A percentile compares a stretch with the other conserved stretches of the same genome.
phyloP scores from a whole-genome alignment of 1,140 invertebrate genomes.

The Tetramorium parvispinum region DNA sequence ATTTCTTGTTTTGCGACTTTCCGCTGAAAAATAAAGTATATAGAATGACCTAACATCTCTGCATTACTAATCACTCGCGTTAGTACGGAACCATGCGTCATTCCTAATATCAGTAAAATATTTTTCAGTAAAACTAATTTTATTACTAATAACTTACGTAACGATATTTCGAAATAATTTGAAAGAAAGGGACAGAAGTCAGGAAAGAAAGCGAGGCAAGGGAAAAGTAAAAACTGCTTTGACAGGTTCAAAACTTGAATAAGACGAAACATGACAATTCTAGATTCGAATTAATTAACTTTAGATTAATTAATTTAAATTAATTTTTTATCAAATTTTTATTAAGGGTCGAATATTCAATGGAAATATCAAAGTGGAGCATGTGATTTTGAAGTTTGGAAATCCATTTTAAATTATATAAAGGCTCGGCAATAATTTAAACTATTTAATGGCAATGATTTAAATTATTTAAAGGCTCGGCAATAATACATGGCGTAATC shows the following conservation, averaged over 20 bases:
- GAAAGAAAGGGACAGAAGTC: neutral
- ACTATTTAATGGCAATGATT: slow-evolving; percentile 37
- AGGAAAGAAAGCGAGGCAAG: neutral
- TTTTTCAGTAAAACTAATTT: neutral
- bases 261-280: neutral
- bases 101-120: too few species aligned
- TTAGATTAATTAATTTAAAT: neutral
- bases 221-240: neutral
- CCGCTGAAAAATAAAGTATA: too few species aligned
- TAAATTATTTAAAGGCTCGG: slow-evolving; percentile 26
- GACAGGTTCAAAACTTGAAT: neutral
- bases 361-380: neutral
- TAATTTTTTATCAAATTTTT: slow-evolving; percentile 1
- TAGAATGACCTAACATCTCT: too few species aligned
- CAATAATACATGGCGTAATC: slow-evolving; percentile 21
- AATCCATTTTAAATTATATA: slow-evolving; percentile 38
- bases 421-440: slow-evolving; percentile 20
- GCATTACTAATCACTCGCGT: too few species aligned
- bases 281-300: neutral
- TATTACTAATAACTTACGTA: neutral
- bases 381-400: slow-evolving; percentile 14
- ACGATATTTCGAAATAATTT: neutral
- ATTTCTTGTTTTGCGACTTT: too few species aligned
- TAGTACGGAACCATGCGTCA: too few species aligned
- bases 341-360: neutral